Conservation (phyloP, 2,888 invertebrate species). For the Mycalesis mineus region DNA sequence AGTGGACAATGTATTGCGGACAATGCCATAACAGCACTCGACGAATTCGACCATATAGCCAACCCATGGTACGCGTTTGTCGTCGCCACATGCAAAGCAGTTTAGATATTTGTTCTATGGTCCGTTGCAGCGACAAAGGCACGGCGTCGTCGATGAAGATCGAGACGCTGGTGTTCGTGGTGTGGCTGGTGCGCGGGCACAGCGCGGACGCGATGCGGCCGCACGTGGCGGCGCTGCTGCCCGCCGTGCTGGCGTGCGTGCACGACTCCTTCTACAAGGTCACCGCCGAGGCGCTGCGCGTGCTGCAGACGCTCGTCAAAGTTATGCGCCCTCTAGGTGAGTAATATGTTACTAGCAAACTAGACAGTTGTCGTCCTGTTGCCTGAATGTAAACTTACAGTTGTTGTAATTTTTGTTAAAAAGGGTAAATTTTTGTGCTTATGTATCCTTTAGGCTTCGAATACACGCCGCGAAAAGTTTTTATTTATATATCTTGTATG, state of each 20-base stretch:
- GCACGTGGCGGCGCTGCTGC: slow-evolving; percentile 87
- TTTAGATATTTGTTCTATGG: not conserved
- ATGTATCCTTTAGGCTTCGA: too few relatives aligned
- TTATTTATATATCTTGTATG: too few relatives aligned
- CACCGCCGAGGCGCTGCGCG: slow-evolving; percentile 95
- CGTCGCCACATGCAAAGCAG: too few relatives aligned
- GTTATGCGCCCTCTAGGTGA: slow-evolving; percentile 91
- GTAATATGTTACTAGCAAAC: not conserved
- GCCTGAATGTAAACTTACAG: too few relatives aligned
- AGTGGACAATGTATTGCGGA: too few relatives aligned
- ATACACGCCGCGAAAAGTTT: too few relatives aligned
- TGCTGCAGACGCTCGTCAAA: slow-evolving; percentile 95
- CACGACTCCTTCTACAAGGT: slow-evolving; percentile 99
- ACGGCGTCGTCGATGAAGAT: slow-evolving; percentile 99
- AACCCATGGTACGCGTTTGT: too few relatives aligned
- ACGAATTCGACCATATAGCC: too few relatives aligned
- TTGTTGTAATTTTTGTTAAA: too few relatives aligned
- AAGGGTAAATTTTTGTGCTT: too few relatives aligned
- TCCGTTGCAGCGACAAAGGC: slow-evolving; percentile 85
- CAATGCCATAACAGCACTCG: too few relatives aligned
- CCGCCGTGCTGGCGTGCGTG: slow-evolving; percentile 92
- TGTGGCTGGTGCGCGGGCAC: slow-evolving; percentile 89
- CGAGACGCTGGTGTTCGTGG: slow-evolving; percentile 95
- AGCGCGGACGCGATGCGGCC: slow-evolving; percentile 87
- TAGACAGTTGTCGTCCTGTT: too few relatives aligned